phyloP scores from a whole-genome alignment of 2,888 invertebrate genomes.

The Danaus chrysippus region DNA sequence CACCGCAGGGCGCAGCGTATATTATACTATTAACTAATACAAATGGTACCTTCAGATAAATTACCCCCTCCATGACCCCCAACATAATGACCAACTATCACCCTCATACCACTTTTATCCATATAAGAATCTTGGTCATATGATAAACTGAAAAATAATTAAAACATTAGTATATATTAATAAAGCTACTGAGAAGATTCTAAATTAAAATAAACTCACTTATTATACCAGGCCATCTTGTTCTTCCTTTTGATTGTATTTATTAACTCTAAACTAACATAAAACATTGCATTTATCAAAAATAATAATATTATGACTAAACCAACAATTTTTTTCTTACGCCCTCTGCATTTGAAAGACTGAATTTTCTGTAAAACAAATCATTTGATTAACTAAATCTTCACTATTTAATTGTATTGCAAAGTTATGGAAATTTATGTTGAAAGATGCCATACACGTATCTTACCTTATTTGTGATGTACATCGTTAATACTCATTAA shows the following conservation, averaged over 20 bases:
- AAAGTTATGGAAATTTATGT: too few relatives aligned
- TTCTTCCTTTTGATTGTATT: constrained; percentile 53
- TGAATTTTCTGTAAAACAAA: constrained; percentile 51
- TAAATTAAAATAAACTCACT: constrained; percentile 41
- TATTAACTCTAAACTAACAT: constrained; percentile 63
- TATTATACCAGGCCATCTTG: constrained; percentile 59
- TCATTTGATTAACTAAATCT: too few relatives aligned
- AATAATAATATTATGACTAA: constrained; percentile 55
- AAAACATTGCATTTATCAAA: constrained; percentile 65
- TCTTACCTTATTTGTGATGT: too few relatives aligned
- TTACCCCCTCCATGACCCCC: constrained; percentile 90
- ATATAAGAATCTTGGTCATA: constrained; percentile 84
- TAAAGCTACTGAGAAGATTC: background rate
- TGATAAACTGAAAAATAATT: constrained; percentile 61
- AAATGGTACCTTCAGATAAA: constrained; percentile 83
- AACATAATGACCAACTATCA: constrained; percentile 93
- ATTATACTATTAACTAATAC: background rate
- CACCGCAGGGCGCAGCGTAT: too few relatives aligned
- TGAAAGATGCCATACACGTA: too few relatives aligned
- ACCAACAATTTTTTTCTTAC: constrained; percentile 62
- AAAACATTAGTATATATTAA: constrained; percentile 2
- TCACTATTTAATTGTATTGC: too few relatives aligned
- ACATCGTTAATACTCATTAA: too few relatives aligned
- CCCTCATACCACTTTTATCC: constrained; percentile 86
- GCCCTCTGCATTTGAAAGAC: constrained; percentile 61